Conservation (phyloP, 1,140 invertebrate species). For the Ridgeia piscesae region DNA sequence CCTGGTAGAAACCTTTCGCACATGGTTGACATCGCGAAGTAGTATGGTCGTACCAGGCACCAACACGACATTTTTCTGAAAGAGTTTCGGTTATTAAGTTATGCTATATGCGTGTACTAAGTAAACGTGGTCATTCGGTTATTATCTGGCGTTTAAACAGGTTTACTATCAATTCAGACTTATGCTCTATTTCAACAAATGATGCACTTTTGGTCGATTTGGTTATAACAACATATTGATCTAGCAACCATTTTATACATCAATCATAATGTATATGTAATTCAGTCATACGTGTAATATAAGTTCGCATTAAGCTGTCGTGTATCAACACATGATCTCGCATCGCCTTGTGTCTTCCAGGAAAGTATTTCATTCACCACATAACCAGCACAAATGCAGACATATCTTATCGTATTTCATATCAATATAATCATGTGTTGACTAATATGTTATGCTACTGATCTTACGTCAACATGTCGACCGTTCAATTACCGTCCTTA, state of each 20-base stretch:
- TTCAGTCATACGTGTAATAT: background rate
- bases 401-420: too few relatives aligned
- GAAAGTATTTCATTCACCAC: background rate
- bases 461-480: too few relatives aligned
- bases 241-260: background rate
- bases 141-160: background rate
- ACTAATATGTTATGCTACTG: too few relatives aligned
- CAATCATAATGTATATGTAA: background rate
- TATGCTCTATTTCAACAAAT: too few relatives aligned
- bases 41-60: conserved; percentile 70
- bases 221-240: background rate
- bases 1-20: conserved; percentile 86
- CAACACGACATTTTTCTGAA: conserved; percentile 7
- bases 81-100: background rate
- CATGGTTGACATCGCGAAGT: conserved; percentile 80
- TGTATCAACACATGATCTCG: background rate
- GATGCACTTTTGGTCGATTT: too few relatives aligned
- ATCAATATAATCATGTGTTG: too few relatives aligned
- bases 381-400: background rate
- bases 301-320: background rate
- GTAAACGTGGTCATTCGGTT: background rate
- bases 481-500: too few relatives aligned
- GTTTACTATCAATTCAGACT: background rate
- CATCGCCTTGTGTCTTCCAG: background rate
- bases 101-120: background rate